Evolutionary conservation across 2,797 vertebrate genomes (phyloP), one percentile per base, ranked within the genome.

Genomic region (Oreochromis grahami): DNA sequence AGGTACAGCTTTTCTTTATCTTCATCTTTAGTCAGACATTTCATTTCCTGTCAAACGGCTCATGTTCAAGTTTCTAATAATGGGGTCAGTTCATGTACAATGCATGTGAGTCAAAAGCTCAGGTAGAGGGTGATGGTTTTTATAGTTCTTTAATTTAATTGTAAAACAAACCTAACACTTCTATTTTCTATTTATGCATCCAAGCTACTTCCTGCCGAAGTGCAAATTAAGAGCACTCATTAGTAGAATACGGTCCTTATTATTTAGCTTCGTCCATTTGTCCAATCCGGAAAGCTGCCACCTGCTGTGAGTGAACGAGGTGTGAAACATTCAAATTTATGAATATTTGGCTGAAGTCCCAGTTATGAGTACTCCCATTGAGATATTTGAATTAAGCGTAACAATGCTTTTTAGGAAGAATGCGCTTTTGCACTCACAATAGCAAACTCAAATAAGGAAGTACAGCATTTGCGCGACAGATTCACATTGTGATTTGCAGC

Each of bases 291-390:
- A 5, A 8, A 6, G 56, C 15, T 58, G 29, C 3, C 29, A 0
- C 34, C 34, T 65, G 2, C 0, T 65, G 34, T 65, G 60, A 0
- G 34, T 11, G 5, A n/a, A 38, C 0, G 34, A 2, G 2, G 19
- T 65, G 60, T 65, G 34, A 63, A 63, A 38, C 1, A 21, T 63
- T 6, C 17, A 63, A 38, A 63, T 63, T 0, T 1, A 36, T 41
- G 12, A 41, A 41, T 41, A 65, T 65, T 41, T 65, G 19, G 34
- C 3, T 65, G 34, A 1, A 38, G 60, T 21, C 34, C 1, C 7
- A 21, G 6, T 65, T 24, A 41, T 65, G 7, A 65, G 0, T 41
- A 14, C 12, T 41, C n/a, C 15, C 56, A 60, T 0, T 34, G 0
- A 7, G 58, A 65, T 65, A 4, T 65, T 65, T 48, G 55, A 0